Evolutionary conservation across 1,140 invertebrate genomes (phyloP).

Genomic region (Drosophila miranda): DNA sequence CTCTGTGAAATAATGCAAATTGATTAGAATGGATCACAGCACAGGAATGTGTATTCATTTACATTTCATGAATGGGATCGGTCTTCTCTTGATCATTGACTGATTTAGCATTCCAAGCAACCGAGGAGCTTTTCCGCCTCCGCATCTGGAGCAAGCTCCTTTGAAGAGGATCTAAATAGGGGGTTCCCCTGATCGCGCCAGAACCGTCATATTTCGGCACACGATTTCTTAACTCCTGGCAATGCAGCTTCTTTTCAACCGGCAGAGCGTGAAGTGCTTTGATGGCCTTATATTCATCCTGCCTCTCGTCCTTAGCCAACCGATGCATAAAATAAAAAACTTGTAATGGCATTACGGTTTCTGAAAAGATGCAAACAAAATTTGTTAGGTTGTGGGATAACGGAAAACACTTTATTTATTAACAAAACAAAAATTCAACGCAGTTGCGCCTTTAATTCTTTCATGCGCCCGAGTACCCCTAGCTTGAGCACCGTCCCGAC

Average conservation of each 20-base stretch:
- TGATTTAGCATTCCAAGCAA: background rate
- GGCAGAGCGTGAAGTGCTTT: constrained; percentile 30
- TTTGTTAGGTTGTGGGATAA: background rate
- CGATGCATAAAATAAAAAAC: constrained; percentile 10
- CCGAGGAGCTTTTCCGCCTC: too few relatives aligned
- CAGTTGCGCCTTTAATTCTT: constrained; percentile 10
- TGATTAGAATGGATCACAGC: background rate
- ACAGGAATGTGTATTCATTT: background rate
- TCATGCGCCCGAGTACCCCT: constrained; percentile 39
- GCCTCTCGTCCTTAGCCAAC: constrained; percentile 3
- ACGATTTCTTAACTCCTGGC: constrained; percentile 4
- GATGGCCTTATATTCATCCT: constrained; percentile 56
- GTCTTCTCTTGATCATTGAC: background rate
- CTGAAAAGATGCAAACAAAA: constrained; percentile 2
- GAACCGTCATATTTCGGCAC: constrained; percentile 3
- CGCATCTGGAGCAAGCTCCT: background rate
- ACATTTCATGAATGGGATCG: constrained; percentile 46
- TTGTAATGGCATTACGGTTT: too few relatives aligned
- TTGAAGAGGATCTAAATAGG: constrained; percentile 22
- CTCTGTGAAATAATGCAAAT: background rate
- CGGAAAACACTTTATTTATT: constrained; percentile 1
- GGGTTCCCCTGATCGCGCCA: constrained; percentile 58
- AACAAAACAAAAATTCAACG: background rate
- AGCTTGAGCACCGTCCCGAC: constrained; percentile 20
- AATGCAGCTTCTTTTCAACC: background rate